Conservation (phyloP, 1,140 invertebrate species). For the Paralvinella palmiformis region DNA sequence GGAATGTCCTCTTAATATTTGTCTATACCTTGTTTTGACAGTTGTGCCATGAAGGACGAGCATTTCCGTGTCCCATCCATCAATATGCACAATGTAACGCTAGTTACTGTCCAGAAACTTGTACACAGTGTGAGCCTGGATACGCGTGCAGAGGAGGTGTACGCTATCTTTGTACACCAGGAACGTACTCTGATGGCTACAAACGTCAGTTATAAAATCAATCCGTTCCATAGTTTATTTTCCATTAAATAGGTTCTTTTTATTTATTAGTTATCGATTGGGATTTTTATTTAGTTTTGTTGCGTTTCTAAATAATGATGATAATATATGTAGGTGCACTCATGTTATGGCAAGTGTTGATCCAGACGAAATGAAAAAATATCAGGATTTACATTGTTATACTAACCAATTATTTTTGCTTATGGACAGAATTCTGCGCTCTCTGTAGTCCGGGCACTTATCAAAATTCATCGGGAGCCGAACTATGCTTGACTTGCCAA, state of each 20-base stretch:
- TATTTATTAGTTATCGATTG: too few species aligned
- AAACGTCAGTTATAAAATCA: constrained; percentile 16
- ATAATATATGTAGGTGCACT: too few species aligned
- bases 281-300: too few species aligned
- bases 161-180: constrained; percentile 25
- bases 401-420: too few species aligned
- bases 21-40: too few species aligned
- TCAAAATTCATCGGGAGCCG: constrained; percentile 27
- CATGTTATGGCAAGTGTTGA: too few species aligned
- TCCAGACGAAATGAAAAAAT: too few species aligned
- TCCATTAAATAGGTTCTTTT: too few species aligned
- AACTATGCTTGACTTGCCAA: constrained; percentile 26
- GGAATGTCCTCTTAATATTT: too few species aligned
- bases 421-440: constrained; percentile 30
- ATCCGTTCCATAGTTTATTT: too few species aligned
- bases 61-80: constrained; percentile 23
- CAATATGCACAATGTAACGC: constrained; percentile 28
- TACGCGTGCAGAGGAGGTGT: constrained; percentile 33
- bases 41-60: constrained; percentile 33
- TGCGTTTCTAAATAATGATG: too few species aligned
- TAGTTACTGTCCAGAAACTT: constrained; percentile 28
- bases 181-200: constrained; percentile 31
- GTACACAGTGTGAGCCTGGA: constrained; percentile 30
- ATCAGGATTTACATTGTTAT: too few species aligned
- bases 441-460: constrained; percentile 30